Base-by-base conservation (phyloP, 2,888 invertebrate species). In the Salpingus planirostris region DNA sequence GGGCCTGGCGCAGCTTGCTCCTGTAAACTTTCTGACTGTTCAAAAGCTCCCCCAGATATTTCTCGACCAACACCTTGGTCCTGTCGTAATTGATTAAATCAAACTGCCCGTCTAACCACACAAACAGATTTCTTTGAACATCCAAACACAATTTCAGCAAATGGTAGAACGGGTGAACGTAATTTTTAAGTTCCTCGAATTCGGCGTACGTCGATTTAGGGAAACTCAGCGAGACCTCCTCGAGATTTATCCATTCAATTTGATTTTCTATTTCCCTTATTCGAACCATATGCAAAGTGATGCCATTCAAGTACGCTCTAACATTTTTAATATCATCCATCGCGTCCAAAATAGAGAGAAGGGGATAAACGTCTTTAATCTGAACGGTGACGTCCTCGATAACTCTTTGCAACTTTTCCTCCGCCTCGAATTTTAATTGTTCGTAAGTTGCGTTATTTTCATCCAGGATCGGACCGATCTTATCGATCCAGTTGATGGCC, bases 31-130 rank as follows among this genome's bases (percentile, higher is more conserved):
- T 90, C 41, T 85, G 80, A 11, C 76, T 71, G 58, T 80, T 82
- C 33, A 76, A 68, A 47, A 91, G 78, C 46, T 88, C 86, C 46
- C 81, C 78, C 27, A 77, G 74, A 54, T 78, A 86, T 50, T 80
- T 78, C 31, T 84, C 84, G 1, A 87, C 80, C 41, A 80, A 82
- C 28, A 65, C 66, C 57, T 90, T 90, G 38, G 92, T 85, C 44
- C 72, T 68, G 33, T 76, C 71, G 4, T 86, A 79, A 49, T 85
- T 79, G 37, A 92, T 68, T 51, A 83, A 83, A 56, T 88, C 80
- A 62, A 93, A 93, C 2, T 87, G 79, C 0, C 93, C 93, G 59
- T 92, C 86, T 73, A 89, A 78, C 88, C 92, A 93, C 6, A 88
- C 81, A 43, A 78, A 83, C 53, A 81, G 78, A 49, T 82, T 78